phyloP scores from a whole-genome alignment of 2,797 vertebrate genomes.

The Clarias laeviceps region DNA sequence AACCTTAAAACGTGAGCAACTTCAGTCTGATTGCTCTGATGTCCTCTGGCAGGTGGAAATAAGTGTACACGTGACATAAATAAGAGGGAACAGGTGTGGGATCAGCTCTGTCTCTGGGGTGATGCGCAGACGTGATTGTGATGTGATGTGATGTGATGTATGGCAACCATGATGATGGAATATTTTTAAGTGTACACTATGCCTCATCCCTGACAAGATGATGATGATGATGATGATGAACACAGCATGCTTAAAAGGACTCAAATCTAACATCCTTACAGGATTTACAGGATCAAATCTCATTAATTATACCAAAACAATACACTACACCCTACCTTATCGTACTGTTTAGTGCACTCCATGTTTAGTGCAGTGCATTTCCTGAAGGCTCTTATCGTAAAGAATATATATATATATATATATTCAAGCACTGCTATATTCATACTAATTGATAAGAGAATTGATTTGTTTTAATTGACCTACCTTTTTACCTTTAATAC shows the following conservation, averaged over 20 bases:
- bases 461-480: not conserved
- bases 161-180: not conserved
- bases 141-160: not conserved
- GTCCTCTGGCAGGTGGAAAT: not conserved
- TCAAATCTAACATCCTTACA: not conserved
- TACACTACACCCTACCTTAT: not conserved
- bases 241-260: not conserved
- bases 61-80: not conserved
- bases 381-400: not conserved
- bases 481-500: too few species aligned
- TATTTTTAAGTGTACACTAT: not conserved
- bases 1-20: slow-evolving; percentile 1
- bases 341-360: not conserved
- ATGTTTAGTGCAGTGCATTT: not conserved
- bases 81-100: not conserved
- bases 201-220: not conserved
- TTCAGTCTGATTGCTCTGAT: not conserved
- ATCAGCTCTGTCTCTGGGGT: not conserved
- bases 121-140: not conserved
- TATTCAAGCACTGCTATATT: not conserved
- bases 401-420: not conserved
- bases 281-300: not conserved
- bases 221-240: not conserved
- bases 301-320: not conserved
- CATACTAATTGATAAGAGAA: not conserved